Percentiles rank a stretch among this genome's conserved stretches.
phyloP scores from a whole-genome alignment of 1,140 invertebrate genomes.

The Amphibalanus amphitrite region DNA sequence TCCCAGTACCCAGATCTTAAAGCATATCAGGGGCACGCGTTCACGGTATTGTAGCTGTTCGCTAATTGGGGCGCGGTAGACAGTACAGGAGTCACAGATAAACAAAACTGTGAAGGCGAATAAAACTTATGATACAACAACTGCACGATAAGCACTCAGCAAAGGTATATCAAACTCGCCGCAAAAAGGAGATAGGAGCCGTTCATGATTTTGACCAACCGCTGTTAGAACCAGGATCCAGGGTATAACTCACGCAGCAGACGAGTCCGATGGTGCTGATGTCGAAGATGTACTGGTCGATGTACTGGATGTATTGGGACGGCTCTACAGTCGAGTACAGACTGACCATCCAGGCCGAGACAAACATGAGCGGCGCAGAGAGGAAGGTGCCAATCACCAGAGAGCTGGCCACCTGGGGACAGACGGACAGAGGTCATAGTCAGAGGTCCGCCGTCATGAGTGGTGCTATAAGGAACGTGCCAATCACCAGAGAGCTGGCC shows the following conservation, averaged over 20 bases:
- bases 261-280: slow-evolving; percentile 56
- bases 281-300: slow-evolving; percentile 65
- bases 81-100: too few relatives aligned
- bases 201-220: slow-evolving; percentile 5
- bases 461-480: too few relatives aligned
- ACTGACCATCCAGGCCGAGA: slow-evolving; percentile 80
- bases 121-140: too few relatives aligned
- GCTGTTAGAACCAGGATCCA: too few relatives aligned
- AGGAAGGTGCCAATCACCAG: slow-evolving; percentile 88
- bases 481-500: too few relatives aligned
- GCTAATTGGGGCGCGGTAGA: too few relatives aligned
- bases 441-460: background rate
- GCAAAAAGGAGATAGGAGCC: slow-evolving; percentile 7
- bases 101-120: too few relatives aligned
- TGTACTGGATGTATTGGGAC: slow-evolving; percentile 46
- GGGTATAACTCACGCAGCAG: slow-evolving; percentile 40
- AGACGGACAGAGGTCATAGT: background rate
- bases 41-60: too few relatives aligned
- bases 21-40: too few relatives aligned
- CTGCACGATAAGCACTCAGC: slow-evolving; percentile 11
- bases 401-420: slow-evolving; percentile 55
- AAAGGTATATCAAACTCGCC: too few relatives aligned
- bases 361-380: slow-evolving; percentile 83
- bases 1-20: too few relatives aligned
- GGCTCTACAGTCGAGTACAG: slow-evolving; percentile 43